phyloP scores from a whole-genome alignment of 2,113 vertebrate species.

The Prochilodus magdalenae region DNA sequence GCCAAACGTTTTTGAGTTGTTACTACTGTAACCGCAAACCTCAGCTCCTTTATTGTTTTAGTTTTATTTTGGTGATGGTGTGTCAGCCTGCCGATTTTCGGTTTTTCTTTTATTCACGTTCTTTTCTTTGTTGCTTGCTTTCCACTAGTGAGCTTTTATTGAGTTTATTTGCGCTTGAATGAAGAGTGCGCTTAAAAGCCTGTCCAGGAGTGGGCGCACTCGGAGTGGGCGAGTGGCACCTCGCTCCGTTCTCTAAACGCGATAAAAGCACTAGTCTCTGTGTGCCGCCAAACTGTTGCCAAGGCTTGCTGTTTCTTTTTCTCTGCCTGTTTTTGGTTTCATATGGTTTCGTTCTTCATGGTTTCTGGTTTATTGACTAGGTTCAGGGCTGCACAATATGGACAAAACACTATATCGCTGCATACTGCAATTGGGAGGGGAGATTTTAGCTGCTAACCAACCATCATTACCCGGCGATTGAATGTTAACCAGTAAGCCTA shows the following conservation, averaged over 20 bases:
- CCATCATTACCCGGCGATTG: no score
- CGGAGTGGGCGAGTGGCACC: constrained; percentile 84
- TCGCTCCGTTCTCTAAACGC: constrained; percentile 66
- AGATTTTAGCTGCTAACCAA: no score
- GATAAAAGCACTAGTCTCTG: constrained; percentile 62
- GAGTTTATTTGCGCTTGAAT: constrained; percentile 85
- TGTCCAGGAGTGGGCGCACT: constrained; percentile 87
- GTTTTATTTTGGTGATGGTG: constrained; percentile 77
- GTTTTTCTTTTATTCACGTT: not conserved
- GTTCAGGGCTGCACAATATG: not conserved
- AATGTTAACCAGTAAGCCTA: no score
- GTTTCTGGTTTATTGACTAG: not conserved
- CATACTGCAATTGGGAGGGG: no score
- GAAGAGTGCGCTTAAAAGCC: constrained; percentile 96
- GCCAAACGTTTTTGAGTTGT: constrained; percentile 2
- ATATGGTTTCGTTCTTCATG: constrained; percentile 17
- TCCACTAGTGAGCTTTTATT: constrained; percentile 64
- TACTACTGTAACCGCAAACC: not conserved
- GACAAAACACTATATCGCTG: not conserved
- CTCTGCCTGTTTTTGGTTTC: not conserved
- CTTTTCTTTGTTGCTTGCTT: constrained; percentile 37
- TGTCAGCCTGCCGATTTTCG: constrained; percentile 80
- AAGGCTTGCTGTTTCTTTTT: constrained; percentile 10
- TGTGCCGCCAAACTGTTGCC: constrained; percentile 13
- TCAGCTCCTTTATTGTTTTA: constrained; percentile 41